phyloP scores from a whole-genome alignment of 2,113 vertebrate species.

The Cavia aperea region DNA sequence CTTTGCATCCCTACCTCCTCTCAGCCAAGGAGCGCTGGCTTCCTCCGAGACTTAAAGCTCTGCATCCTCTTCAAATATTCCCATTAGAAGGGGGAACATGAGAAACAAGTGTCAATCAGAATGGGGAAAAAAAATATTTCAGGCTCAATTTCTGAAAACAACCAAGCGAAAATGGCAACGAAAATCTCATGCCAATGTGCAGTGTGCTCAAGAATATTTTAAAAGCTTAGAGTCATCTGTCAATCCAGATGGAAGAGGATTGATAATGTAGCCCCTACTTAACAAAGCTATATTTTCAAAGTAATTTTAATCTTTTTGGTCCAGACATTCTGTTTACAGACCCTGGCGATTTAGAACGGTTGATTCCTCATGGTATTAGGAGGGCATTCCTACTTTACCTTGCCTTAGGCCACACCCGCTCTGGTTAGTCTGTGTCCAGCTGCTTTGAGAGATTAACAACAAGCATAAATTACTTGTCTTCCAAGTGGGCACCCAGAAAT shows the following conservation, averaged over 20 bases:
- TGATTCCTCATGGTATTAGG: neutral
- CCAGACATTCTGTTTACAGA: conserved; percentile 13
- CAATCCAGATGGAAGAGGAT: conserved; percentile 6
- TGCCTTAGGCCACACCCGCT: neutral
- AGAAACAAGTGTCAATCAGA: neutral
- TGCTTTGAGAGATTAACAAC: neutral
- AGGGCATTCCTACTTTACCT: neutral
- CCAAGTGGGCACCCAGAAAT: neutral
- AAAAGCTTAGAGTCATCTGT: conserved; percentile 23
- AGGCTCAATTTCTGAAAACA: neutral
- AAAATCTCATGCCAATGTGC: neutral
- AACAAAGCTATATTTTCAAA: neutral
- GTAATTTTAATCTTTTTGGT: conserved; percentile 11
- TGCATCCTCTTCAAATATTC: neutral
- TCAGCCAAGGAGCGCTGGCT: neutral
- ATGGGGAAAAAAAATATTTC: neutral
- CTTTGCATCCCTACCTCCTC: neutral
- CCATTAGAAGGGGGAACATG: neutral
- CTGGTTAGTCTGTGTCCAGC: neutral
- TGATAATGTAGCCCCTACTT: neutral
- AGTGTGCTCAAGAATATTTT: neutral
- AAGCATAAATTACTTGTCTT: neutral
- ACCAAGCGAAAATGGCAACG: neutral
- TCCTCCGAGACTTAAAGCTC: neutral
- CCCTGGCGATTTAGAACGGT: neutral